These are phyloP conservation scores for Drosophila melanogaster DNA, from an alignment of 1,140 invertebrate species.

Conservation along the genomic window Release_6_plus_ISO1_MT NT_033777.3:11553001-11553500, in stretches of 20 bases:
- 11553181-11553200: slow-evolving; percentile 24
- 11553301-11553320: too few species aligned
- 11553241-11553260: not conserved
- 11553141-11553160: slow-evolving; percentile 39
- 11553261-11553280: not conserved
- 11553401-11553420: too few species aligned
- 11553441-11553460: not conserved
- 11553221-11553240: slow-evolving; percentile 25
- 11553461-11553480: not conserved
- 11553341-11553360: too few species aligned
- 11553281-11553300: not conserved
- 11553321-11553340: too few species aligned
- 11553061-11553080: too few species aligned
- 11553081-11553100: slow-evolving; percentile 1
- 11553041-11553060: slow-evolving; percentile 9
- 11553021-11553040: slow-evolving; percentile 53
- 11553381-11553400: too few species aligned
- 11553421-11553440: not conserved
- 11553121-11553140: slow-evolving; percentile 45
- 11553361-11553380: too few species aligned
- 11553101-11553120: slow-evolving; percentile 41
- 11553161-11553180: slow-evolving; percentile 31
- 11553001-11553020: slow-evolving; percentile 62
- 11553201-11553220: slow-evolving; percentile 45
- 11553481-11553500: not conserved